These are phyloP conservation scores for Setophaga coronata DNA, from an alignment of 2,113 vertebrate species.

Conservation along the genomic window DNA sequence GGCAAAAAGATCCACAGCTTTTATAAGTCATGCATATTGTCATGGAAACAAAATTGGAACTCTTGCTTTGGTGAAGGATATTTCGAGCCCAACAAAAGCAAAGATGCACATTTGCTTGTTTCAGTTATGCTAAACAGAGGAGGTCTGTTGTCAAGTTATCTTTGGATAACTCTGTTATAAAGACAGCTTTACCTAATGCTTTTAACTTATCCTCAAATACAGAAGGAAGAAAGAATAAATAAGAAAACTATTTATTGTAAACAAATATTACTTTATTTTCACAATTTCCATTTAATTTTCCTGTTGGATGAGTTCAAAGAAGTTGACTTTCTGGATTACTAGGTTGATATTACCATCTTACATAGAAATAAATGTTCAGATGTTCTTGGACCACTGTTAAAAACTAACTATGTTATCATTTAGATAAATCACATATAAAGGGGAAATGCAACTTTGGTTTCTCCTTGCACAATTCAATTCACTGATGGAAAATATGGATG, in stretches of 20 bases:
- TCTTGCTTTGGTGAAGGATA: background rate
- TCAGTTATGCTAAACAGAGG: background rate
- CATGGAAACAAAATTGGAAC: conserved; percentile 53
- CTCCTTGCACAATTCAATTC: background rate
- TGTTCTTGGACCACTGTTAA: background rate
- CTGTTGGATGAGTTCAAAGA: background rate
- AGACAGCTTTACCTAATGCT: background rate
- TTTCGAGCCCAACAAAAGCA: background rate
- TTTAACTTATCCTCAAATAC: background rate
- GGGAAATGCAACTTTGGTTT: background rate
- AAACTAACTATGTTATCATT: background rate
- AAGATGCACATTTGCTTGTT: conserved; percentile 6
- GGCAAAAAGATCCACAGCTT: background rate
- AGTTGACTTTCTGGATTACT: background rate
- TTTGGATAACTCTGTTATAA: background rate
- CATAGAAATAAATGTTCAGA: background rate
- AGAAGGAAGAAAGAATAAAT: background rate
- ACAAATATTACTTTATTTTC: background rate
- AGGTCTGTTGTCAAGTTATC: background rate
- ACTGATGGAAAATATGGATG: background rate
- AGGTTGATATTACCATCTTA: background rate
- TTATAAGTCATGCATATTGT: conserved; percentile 36
- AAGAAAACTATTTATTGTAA: background rate
- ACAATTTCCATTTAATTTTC: background rate
- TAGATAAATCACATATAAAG: background rate